phyloP scores from a whole-genome alignment of 2,113 vertebrate genomes.

The Zapus hudsonius region DNA sequence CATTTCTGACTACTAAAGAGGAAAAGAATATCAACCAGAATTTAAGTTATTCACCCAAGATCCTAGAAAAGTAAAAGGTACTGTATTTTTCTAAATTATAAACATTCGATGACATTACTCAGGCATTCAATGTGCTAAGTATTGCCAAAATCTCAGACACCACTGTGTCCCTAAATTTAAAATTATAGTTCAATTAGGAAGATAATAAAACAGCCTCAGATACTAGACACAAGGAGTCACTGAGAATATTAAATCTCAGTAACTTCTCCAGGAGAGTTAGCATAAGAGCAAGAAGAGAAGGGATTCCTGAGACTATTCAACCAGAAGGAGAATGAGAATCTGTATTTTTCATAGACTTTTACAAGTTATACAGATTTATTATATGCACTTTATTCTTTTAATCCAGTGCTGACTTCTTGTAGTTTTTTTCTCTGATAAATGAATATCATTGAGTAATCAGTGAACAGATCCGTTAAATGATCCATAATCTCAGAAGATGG shows the following conservation, averaged over 20 bases:
- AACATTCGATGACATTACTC: neutral
- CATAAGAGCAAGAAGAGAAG: neutral
- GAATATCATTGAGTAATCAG: neutral
- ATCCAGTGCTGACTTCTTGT: too few species aligned
- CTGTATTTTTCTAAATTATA: neutral
- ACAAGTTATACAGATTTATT: neutral
- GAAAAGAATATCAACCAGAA: neutral
- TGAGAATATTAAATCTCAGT: neutral
- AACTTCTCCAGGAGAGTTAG: neutral
- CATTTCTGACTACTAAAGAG: too few species aligned
- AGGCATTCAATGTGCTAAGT: neutral
- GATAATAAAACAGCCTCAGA: neutral
- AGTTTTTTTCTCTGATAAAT: conserved; percentile 37
- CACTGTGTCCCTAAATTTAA: neutral
- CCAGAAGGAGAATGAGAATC: neutral
- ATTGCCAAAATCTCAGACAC: neutral
- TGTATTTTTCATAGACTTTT: neutral
- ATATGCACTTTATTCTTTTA: conserved; percentile 10
- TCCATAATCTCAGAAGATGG: neutral
- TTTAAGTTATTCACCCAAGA: neutral
- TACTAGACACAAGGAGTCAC: neutral
- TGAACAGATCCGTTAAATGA: neutral
- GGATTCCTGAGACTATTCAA: conserved; percentile 21
- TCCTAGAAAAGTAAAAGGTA: neutral
- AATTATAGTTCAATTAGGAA: conserved; percentile 22